Evolutionary conservation across 2,888 invertebrate species (phyloP), one percentile per base, ranked within the genome.

Genomic region (Synanthedon vespiformis): DNA sequence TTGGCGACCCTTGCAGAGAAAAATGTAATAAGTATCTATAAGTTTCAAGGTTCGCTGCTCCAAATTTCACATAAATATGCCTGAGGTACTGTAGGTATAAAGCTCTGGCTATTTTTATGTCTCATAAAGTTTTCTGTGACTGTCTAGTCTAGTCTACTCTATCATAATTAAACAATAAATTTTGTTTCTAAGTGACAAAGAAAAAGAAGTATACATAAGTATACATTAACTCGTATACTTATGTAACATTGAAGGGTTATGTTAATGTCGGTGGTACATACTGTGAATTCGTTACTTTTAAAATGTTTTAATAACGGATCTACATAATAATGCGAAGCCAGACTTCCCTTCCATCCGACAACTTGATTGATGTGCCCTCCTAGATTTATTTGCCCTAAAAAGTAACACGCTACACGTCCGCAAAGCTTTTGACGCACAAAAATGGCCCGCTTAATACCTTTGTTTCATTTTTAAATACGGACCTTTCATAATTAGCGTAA

Each of bases 401-500:
- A 75, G 71, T 74, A 77, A 76, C 79, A 77, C 74, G 77, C 75
- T 68, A 77, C 74, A 76, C 74, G 82, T 83, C 79, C 77, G 75
- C 81, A 72, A 70, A 77, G 78, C 77, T 72, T 79, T 78, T 74
- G 69, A 70, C 69, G 69, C 65, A 73, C 69, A 77, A 78, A 77
- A 77, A 75, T 76, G 77, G 72, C 75, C 76, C 76, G 66, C 66
- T 67, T 79, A 79, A 76, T 77, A 77, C 80, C 75, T 84, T 83
- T 83, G 83, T 84, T 84, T 84, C 74, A 79, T 85, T 85, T 85
- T 84, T 81, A 80, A 80, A 85, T 80, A 78, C 74, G 80, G 71
- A 68, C 79, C 77, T 77, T 79, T 78, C 74, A 81, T 86, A 86
- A 87, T 87, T 86, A 86, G 85, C 80, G 83, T 85, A 83, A 87